Evolutionary conservation across 2,797 vertebrate genomes (phyloP), one percentile per base, ranked within the genome.

Genomic region (Pogoniulus pusillus): DNA sequence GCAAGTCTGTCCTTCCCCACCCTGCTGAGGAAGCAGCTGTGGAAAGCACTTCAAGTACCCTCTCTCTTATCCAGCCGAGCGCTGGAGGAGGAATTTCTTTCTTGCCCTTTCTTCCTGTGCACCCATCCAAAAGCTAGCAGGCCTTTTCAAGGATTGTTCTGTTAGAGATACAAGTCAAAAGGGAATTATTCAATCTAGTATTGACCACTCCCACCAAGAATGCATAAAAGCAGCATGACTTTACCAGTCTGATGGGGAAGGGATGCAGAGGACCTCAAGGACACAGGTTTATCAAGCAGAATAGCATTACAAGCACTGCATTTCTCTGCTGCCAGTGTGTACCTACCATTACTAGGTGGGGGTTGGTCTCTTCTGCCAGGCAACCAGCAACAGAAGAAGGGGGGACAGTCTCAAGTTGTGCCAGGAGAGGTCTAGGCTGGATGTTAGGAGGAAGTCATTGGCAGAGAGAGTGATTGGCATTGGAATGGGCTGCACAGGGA

Each of bases 91-190:
- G 13, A 60, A 77, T 87, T 83, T 73, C 29, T 80, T 88, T 84
- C 54, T 55, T 29, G 53, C 0, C 0, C 87, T 89, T 82, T 89
- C 51, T 91, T 88, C 63, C 37, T 19, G 2, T 69, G 65, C 30
- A 80, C 26, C n/a, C 26, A 69, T 70, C 47, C 6, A 1, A 84
- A 92, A 72, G 27, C 7, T 12, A 55, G 77, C 34, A 23, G 45
- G 54, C 3, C 24, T 80, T 80, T 88, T 72, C 59, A 79, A 72
- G 51, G 70, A 69, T 35, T 90, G 57, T 45, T 84, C 69, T 57
- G 35, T 72, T 91, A 54, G 88, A 90, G 27, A 51, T 43, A 63
- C 35, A 82, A 69, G 85, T 90, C 32, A 88, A 94, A 90, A 74
- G 26, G 32, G 35, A 91, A 66, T 92, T 70, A 72, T 80, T 82